A percentile compares a stretch with the other conserved stretches of the same genome.
These are phyloP conservation scores for Pocota personata DNA, from an alignment of 2,888 invertebrate genomes.

Conservation along the genomic window DNA sequence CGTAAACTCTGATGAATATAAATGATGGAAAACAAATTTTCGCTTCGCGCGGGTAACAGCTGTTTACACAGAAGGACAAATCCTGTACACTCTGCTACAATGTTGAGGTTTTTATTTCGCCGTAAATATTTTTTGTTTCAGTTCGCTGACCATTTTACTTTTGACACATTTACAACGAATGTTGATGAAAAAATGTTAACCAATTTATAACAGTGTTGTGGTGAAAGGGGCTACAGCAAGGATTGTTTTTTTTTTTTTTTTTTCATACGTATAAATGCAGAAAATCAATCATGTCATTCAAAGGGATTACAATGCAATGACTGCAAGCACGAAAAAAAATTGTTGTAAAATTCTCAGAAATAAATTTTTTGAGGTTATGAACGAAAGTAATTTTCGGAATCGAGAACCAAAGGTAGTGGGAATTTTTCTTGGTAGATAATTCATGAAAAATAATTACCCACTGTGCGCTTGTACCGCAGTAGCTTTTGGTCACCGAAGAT, in stretches of 20 bases:
- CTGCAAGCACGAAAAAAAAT: background rate
- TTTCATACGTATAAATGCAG: background rate
- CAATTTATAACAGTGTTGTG: background rate
- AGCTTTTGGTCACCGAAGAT: too few relatives aligned
- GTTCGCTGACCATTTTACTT: background rate
- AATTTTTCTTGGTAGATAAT: background rate
- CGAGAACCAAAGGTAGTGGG: background rate
- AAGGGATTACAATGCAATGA: background rate
- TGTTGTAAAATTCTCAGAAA: background rate
- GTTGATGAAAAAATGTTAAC: background rate
- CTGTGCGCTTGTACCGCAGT: background rate
- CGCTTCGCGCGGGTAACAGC: conserved; percentile 23
- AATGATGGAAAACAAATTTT: conserved; percentile 46
- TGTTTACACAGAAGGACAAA: conserved; percentile 36
- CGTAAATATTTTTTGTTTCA: background rate
- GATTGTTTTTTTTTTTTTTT: background rate
- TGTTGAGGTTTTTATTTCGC: conserved; percentile 9
- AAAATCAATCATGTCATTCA: background rate
- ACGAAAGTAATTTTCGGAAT: background rate
- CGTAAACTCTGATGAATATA: conserved; percentile 55
- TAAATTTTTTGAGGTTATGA: background rate
- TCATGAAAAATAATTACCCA: background rate
- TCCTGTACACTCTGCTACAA: background rate
- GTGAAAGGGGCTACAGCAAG: background rate
- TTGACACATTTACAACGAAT: background rate